Evolutionary conservation across 2,113 vertebrate species (phyloP), one percentile per base, ranked within the genome.

Genomic region (Erinaceus europaeus): DNA sequence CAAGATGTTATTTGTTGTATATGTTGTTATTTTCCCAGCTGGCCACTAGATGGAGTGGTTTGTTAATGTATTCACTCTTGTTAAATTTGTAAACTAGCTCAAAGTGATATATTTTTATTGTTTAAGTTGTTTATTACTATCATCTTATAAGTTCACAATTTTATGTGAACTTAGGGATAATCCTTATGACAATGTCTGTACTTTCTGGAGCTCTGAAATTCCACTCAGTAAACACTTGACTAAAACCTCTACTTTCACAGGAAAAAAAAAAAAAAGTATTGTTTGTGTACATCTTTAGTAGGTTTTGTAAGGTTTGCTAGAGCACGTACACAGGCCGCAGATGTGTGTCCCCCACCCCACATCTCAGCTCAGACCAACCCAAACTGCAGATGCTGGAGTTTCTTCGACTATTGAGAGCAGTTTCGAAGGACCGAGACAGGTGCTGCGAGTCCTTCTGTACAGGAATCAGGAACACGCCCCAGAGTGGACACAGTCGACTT

Each of bases 1-100:
- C 18, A 46, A 69, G 79, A 42, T 69, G 20, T n/a, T n/a, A n/a
- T n/a, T n/a, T n/a, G n/a, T n/a, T n/a, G n/a, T 59, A 0, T 59
- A 64, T 21, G 32, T 71, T 94, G 92, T 78, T 78, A 83, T 92
- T 87, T 80, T 84, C 27, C 1, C 5, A 6, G 1, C 9, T 87
- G 62, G 50, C 95, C 95, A 95, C 92, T 91, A 94, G 95, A 53
- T 95, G 95, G 94, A 42, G 78, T 0, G 2, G 34, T 94, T 93
- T 89, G 72, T 84, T 93, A 87, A 87, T 72, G 8, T 71, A 81
- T 82, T 78, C 15, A 40, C 20, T 90, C 90, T 36, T 27, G 9
- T 67, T 83, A 62, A 69, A 23, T 34, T 69, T 9, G 27, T 84
- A 42, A 27, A 57, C 21, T 27, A 27, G 17, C 23, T 57, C 6